Evolutionary conservation across 2,113 vertebrate genomes (phyloP).

Genomic region (Theropithecus gelada): DNA sequence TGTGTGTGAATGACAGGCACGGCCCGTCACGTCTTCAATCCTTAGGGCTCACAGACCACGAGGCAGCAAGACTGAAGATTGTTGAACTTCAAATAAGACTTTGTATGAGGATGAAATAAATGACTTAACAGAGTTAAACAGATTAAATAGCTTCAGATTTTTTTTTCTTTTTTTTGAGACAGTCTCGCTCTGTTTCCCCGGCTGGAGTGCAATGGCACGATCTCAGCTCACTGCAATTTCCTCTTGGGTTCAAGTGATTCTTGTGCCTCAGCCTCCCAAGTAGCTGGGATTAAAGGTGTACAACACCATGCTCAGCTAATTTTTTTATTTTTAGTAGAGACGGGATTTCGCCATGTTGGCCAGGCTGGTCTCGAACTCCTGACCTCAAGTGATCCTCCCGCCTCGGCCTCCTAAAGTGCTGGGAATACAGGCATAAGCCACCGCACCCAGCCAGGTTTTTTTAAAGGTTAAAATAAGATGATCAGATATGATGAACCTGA

Average conservation of each 20-base stretch:
- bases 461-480: neutral
- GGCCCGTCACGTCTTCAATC: neutral
- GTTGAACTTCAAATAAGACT: neutral
- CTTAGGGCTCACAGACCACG: neutral
- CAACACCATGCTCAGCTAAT: rapidly evolving
- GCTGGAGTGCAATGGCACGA: neutral
- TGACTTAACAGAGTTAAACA: neutral
- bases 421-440: neutral
- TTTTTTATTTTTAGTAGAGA: neutral
- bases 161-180: neutral
- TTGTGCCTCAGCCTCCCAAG: neutral
- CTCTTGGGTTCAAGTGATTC: neutral
- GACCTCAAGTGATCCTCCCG: neutral
- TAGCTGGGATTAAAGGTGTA: neutral
- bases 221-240: neutral
- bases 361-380: neutral
- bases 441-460: neutral
- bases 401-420: neutral
- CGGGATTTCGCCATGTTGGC: neutral
- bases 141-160: neutral
- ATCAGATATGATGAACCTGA: neutral
- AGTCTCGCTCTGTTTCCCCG: neutral
- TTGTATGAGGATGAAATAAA: neutral
- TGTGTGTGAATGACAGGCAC: neutral
- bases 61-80: neutral